Evolutionary conservation across 2,797 vertebrate genomes (phyloP).

Genomic region (Notolepis coatsorum): DNA sequence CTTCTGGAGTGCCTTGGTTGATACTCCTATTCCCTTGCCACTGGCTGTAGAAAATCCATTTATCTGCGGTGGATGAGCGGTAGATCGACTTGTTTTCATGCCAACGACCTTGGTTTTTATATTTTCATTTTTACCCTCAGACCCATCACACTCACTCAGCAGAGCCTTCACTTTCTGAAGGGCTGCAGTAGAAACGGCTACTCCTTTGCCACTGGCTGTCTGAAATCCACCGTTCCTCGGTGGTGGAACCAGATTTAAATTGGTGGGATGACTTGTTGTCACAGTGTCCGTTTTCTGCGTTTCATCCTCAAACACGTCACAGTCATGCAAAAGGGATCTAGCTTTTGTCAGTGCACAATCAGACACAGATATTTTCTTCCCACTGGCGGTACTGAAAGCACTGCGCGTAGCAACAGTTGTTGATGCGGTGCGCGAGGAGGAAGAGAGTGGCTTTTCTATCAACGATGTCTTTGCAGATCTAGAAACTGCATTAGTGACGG

Average conservation of each 20-base stretch:
- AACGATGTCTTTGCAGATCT: conserved; percentile 69
- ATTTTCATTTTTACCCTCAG: neutral
- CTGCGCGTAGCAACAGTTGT: conserved; percentile 32
- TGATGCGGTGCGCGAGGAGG: conserved; percentile 37
- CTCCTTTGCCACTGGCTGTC: conserved; percentile 84
- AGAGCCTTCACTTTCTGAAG: conserved; percentile 80
- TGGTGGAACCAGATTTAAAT: conserved; percentile 71
- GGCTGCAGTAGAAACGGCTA: conserved; percentile 80
- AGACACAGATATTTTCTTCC: conserved; percentile 80
- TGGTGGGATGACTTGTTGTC: neutral
- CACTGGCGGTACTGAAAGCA: conserved; percentile 81
- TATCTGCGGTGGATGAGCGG: neutral
- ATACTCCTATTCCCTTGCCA: conserved; percentile 80
- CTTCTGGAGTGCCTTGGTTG: conserved; percentile 79
- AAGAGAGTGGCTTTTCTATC: conserved; percentile 72
- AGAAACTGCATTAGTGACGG: conserved; percentile 67
- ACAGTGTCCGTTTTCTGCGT: conserved; percentile 40
- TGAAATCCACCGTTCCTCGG: conserved; percentile 39
- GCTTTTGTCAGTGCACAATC: conserved; percentile 78
- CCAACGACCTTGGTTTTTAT: neutral
- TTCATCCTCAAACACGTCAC: conserved; percentile 35
- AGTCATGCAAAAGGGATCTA: conserved; percentile 77
- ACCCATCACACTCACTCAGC: conserved; percentile 36
- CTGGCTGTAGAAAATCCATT: conserved; percentile 78
- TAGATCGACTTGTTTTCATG: too few species aligned